Conservation (phyloP, 2,888 invertebrate genomes). For the Charanyca ferruginea region DNA sequence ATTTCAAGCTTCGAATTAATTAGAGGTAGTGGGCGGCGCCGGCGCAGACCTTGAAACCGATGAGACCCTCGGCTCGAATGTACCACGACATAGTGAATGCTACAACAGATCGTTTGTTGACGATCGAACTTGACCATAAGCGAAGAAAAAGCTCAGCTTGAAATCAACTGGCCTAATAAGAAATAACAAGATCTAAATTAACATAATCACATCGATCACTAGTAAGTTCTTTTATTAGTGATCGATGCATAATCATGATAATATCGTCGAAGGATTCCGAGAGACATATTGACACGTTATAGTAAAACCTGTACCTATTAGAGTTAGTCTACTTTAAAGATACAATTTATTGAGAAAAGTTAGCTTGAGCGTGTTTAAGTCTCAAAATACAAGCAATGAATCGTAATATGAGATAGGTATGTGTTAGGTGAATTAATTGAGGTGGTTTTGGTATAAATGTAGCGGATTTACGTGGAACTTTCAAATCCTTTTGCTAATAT, state of each 20-base stretch:
- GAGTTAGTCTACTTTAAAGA: neutral
- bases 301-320: neutral
- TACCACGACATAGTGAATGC: conserved; percentile 24
- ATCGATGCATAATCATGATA: conserved; percentile 14
- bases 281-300: conserved; percentile 13
- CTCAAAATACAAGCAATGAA: neutral
- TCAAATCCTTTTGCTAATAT: conserved; percentile 14
- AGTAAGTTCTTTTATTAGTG: no score
- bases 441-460: neutral
- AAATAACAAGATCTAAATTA: conserved; percentile 25
- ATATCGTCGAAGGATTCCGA: neutral
- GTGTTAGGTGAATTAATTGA: conserved; percentile 20
- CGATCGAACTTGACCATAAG: conserved; percentile 41
- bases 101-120: conserved; percentile 48
- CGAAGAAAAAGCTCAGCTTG: conserved; percentile 36
- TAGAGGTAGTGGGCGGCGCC: conserved; percentile 55
- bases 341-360: neutral
- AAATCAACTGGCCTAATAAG: neutral
- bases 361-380: neutral
- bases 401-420: conserved; percentile 4
- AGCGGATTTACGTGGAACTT: conserved; percentile 5
- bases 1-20: conserved; percentile 39
- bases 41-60: conserved; percentile 60
- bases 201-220: no score
- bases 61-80: conserved; percentile 55